Evolutionary conservation across 92 coral and sea anemone genomes (phyloP).

Genomic region (Phenganax marumi): DNA sequence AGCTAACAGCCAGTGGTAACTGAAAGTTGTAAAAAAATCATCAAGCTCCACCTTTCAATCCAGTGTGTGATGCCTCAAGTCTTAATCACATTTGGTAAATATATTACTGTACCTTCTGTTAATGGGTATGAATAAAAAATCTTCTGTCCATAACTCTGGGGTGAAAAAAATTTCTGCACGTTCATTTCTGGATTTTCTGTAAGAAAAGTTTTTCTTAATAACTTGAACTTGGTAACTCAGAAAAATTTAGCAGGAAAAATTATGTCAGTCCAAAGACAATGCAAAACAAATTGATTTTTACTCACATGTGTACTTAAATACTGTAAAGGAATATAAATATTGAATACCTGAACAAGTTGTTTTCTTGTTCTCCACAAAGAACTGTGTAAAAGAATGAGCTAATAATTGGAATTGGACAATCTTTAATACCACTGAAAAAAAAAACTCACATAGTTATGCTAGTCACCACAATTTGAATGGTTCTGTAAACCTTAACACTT

Average conservation of each 20-base stretch:
- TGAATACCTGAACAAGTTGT: not conserved
- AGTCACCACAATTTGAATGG: not conserved
- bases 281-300: no score
- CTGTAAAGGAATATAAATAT: no score
- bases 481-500: not conserved
- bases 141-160: not conserved
- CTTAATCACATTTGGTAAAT: not conserved
- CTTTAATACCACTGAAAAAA: not conserved
- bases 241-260: no score
- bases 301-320: no score
- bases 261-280: no score
- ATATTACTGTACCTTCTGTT: not conserved
- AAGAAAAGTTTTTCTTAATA: not conserved
- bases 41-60: not conserved
- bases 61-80: not conserved
- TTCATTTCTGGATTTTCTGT: not conserved
- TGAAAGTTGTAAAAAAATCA: not conserved
- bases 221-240: not conserved
- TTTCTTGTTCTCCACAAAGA: constrained; percentile 1
- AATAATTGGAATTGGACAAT: not conserved
- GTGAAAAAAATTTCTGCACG: not conserved
- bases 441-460: no score
- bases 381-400: not conserved
- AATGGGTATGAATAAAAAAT: not conserved
- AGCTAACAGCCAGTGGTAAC: not conserved